Percentiles rank a stretch among this genome's conserved stretches.
Conservation (phyloP, 1,140 invertebrate species). For the Drosophila lini region DNA sequence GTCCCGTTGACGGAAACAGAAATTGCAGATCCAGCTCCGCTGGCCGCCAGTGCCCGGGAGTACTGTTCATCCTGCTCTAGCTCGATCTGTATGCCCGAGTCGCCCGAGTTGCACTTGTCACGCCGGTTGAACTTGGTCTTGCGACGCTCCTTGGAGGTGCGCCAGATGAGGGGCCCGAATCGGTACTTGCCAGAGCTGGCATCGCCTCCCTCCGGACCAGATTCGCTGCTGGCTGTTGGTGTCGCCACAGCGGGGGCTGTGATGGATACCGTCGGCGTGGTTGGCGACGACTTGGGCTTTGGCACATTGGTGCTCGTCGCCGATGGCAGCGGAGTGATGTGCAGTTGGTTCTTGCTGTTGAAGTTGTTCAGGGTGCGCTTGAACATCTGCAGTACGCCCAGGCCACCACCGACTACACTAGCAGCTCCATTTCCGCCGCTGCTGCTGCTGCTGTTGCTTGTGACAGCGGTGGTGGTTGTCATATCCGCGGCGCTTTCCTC, state of each 20-base stretch:
- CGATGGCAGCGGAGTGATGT: constrained; percentile 37
- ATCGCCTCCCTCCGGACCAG: constrained; percentile 27
- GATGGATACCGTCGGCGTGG: constrained; percentile 81
- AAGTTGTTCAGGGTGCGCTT: constrained; percentile 88
- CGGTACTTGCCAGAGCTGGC: constrained; percentile 76
- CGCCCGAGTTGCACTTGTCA: constrained; percentile 91
- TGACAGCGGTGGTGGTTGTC: constrained; percentile 9
- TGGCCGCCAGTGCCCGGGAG: constrained; percentile 30
- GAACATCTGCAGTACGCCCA: constrained; percentile 88
- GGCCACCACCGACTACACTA: constrained; percentile 16
- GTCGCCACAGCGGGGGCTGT: constrained; percentile 18
- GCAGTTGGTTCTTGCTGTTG: constrained; percentile 69
- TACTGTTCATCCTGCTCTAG: constrained; percentile 84
- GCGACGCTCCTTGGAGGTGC: constrained; percentile 89
- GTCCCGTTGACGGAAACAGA: constrained; percentile 9
- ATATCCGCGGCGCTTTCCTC: constrained; percentile 12
- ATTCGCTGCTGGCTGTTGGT: constrained; percentile 4
- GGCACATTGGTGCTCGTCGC: constrained; percentile 33
- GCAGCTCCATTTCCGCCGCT: background rate
- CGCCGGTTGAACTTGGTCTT: constrained; percentile 89
- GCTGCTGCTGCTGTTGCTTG: constrained; percentile 1
- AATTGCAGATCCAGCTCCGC: background rate
- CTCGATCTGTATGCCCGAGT: constrained; percentile 91
- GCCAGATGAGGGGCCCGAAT: constrained; percentile 89
- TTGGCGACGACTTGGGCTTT: constrained; percentile 58